phyloP scores from a whole-genome alignment of 2,797 vertebrate species.

The Trachurus trachurus region DNA sequence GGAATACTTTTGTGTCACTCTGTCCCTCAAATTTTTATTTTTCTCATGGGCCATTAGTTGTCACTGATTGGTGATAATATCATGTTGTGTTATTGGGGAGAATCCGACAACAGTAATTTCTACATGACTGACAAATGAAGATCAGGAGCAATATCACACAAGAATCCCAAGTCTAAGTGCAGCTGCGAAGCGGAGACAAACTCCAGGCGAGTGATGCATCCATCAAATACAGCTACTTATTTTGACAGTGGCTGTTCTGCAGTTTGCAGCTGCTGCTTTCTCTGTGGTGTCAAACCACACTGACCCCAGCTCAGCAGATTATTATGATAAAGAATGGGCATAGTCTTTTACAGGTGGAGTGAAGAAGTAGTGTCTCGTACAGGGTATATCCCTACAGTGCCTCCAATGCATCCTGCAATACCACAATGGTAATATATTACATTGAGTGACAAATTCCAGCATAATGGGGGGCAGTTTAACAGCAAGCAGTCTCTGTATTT shows the following conservation, averaged over 20 bases:
- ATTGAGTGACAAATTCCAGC: too few species aligned
- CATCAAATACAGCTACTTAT: slow-evolving; percentile 28
- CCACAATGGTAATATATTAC: too few species aligned
- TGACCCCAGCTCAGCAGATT: slow-evolving; percentile 35
- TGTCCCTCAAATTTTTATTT: slow-evolving; percentile 37
- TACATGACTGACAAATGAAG: slow-evolving; percentile 12
- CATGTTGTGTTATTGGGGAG: slow-evolving; percentile 23
- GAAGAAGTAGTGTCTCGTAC: slow-evolving; percentile 2
- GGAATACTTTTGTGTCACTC: slow-evolving; percentile 27
- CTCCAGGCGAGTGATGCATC: slow-evolving; percentile 4
- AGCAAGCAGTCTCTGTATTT: too few species aligned
- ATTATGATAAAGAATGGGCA: too few species aligned
- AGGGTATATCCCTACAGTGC: not conserved
- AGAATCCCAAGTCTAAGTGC: slow-evolving; percentile 15
- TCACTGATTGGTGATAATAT: slow-evolving; percentile 27
- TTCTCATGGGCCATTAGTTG: slow-evolving; percentile 36
- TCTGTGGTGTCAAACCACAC: slow-evolving; percentile 29
- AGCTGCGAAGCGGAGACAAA: not conserved
- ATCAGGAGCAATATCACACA: not conserved
- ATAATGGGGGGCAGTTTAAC: too few species aligned
- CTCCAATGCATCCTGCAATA: not conserved
- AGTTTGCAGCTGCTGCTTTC: not conserved
- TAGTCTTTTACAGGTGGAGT: too few species aligned
- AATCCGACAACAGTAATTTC: slow-evolving; percentile 10
- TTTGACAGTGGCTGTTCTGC: slow-evolving; percentile 1